phyloP scores from a whole-genome alignment of 2,888 invertebrate genomes.

The Cephus pygmeus region DNA sequence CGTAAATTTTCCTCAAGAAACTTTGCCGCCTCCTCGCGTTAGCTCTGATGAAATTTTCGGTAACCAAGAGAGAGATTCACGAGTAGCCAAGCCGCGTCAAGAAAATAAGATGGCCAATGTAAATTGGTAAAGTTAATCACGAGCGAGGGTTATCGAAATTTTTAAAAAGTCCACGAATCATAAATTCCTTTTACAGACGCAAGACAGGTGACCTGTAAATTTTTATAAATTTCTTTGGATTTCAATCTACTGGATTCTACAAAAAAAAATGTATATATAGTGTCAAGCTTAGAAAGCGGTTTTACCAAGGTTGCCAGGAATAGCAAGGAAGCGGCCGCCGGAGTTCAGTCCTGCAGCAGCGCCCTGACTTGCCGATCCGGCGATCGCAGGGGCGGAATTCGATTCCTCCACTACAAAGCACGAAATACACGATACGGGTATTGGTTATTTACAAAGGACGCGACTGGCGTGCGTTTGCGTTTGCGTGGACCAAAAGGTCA shows the following conservation, averaged over 20 bases:
- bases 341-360: slow-evolving; percentile 48
- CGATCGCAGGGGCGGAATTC: slow-evolving; percentile 61
- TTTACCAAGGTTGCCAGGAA: slow-evolving; percentile 68
- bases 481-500: not conserved
- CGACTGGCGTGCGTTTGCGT: not conserved
- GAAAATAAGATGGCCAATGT: not conserved
- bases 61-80: not conserved
- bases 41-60: not conserved
- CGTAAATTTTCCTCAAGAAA: not conserved
- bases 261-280: not conserved
- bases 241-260: not conserved
- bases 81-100: not conserved
- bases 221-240: not conserved
- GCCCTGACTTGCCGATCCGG: slow-evolving; percentile 50
- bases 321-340: slow-evolving; percentile 75
- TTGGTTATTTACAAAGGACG: not conserved
- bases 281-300: slow-evolving; percentile 39
- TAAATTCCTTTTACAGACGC: not conserved
- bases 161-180: not conserved
- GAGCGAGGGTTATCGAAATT: not conserved
- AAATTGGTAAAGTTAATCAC: not conserved
- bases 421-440: slow-evolving; percentile 8
- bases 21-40: not conserved
- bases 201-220: not conserved
- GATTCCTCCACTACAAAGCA: slow-evolving; percentile 64